phyloP scores from a whole-genome alignment of 2,888 invertebrate genomes.

The Frankliniella fusca region DNA sequence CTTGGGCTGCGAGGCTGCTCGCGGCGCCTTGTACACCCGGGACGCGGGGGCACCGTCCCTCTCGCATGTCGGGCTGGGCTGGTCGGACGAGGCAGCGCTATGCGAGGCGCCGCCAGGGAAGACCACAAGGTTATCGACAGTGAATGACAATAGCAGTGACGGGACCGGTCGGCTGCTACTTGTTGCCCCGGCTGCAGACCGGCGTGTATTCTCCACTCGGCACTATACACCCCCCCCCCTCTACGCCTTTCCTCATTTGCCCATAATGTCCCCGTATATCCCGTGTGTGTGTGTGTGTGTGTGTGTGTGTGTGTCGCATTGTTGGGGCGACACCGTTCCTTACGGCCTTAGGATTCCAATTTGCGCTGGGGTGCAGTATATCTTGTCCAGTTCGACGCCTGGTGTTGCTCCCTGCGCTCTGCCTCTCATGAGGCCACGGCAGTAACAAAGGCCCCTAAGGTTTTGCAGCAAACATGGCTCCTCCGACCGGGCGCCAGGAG shows the following conservation, averaged over 20 bases:
- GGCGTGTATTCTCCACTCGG: not conserved
- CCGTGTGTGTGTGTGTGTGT: not conserved
- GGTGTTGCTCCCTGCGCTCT: not conserved
- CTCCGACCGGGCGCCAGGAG: too few relatives aligned
- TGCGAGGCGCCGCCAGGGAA: not conserved
- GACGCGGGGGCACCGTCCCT: not conserved
- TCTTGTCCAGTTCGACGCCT: not conserved
- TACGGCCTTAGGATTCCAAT: constrained; percentile 11
- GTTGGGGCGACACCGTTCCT: not conserved
- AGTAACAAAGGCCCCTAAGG: too few relatives aligned
- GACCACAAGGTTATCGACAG: not conserved
- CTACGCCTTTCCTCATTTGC: not conserved
- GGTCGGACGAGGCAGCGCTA: not conserved
- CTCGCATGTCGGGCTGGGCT: too few relatives aligned
- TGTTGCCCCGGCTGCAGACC: not conserved
- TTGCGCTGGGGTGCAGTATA: not conserved
- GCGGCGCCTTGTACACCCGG: not conserved
- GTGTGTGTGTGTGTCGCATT: not conserved
- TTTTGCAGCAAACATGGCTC: too few relatives aligned
- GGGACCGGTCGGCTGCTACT: not conserved
- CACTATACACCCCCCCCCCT: not conserved
- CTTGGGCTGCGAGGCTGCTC: not conserved
- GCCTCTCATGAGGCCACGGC: not conserved
- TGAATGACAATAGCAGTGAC: not conserved
- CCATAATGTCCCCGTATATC: not conserved